Base-by-base conservation (phyloP, 2,797 vertebrate species). In the Triplophysa bombifrons region DNA sequence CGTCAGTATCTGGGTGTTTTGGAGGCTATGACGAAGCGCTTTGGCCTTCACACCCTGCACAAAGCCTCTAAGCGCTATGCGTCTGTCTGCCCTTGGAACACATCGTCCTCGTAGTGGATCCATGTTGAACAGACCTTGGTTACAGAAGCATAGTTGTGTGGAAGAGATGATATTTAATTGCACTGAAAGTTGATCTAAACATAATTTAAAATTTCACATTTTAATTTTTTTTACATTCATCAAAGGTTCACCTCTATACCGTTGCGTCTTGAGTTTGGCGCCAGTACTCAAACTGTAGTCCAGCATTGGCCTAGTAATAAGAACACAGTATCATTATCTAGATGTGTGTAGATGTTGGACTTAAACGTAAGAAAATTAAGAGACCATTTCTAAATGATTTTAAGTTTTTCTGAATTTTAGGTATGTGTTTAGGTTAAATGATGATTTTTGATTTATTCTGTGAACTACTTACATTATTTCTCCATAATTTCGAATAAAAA, bases 21-120 rank as follows among this genome's bases (percentile, higher is more conserved):
- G 60, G 65, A 63, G 65, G 56, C 65, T 53, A 30, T 74, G 81
- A 79, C 65, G 60, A 74, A 83, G 67, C 11, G 41, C 64, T 66
- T 48, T 34, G 64, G 50, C 73, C 56, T 46, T 70, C 72, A 70
- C 72, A 71, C 67, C 72, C 82, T 65, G n/a, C 64, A 56, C 72
- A 56, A 72, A 44, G 60, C 77, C 77, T 20, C 34, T 38, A 17
- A 70, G 81, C 71, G 7, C 13, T 63, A 65, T 70, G 14, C 51
- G 12, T 81, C 79, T 79, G 63, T 69, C 72, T 72, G 78, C 41
- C 77, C 55, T 66, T 83, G 78, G 27, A 81, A 73, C 14, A 44
- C 9, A 4, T 9, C n/a, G 6, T 61, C 67, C 71, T 66, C 22
- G 11, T n/a, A 34, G 63, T 16, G n/a, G 27, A 50, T 17, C 58